These are phyloP conservation scores for Alces alces DNA, from an alignment of 2,113 vertebrate genomes.

Conservation along the genomic window DNA sequence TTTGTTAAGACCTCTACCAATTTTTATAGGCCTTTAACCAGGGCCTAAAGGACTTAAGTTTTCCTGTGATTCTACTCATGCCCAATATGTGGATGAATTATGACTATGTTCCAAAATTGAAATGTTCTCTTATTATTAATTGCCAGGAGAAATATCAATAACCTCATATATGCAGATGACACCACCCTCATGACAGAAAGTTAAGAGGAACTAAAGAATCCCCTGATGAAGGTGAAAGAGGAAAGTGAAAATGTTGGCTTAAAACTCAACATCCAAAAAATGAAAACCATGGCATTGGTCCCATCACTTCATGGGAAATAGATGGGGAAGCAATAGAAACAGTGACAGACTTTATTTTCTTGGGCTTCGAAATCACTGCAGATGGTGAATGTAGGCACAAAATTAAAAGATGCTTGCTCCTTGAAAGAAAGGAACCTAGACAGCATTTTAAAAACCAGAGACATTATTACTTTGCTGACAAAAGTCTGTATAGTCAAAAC, in stretches of 20 bases:
- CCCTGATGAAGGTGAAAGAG: background rate
- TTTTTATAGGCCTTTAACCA: background rate
- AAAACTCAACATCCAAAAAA: background rate
- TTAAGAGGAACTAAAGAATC: background rate
- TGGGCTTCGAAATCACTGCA: background rate
- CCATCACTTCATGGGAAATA: background rate
- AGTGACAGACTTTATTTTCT: background rate
- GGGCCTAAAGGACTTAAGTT: background rate
- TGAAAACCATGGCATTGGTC: background rate
- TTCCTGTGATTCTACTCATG: background rate
- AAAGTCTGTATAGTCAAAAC: background rate
- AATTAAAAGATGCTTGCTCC: background rate
- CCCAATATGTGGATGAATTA: background rate
- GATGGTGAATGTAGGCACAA: background rate
- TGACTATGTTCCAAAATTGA: background rate
- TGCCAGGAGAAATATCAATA: background rate
- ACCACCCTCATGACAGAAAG: background rate
- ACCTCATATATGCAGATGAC: background rate
- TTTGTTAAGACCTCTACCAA: background rate
- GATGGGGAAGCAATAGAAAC: background rate
- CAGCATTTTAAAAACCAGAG: background rate
- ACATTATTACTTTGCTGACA: background rate
- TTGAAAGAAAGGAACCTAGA: background rate
- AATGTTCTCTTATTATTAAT: background rate
- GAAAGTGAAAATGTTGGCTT: background rate